A percentile compares a stretch with the other conserved stretches of the same genome.
Conservation (phyloP, 2,888 invertebrate species). For the Stenolophus ochropezus region DNA sequence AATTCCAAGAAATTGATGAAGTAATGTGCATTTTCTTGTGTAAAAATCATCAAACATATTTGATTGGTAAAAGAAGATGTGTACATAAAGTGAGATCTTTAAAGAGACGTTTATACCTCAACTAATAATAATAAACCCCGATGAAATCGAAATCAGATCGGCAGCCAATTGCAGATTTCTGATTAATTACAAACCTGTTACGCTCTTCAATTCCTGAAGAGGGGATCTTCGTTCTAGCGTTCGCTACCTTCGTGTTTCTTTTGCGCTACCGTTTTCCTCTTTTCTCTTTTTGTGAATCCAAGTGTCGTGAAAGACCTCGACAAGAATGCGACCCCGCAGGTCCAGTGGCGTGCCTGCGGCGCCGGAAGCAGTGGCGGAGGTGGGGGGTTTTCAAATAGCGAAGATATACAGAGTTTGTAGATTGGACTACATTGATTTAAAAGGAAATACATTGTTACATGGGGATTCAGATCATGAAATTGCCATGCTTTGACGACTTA, state of each 20-base stretch:
- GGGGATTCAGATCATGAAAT: background rate
- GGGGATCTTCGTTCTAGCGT: background rate
- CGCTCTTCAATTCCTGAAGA: background rate
- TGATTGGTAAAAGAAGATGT: too few relatives aligned
- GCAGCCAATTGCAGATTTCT: background rate
- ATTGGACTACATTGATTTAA: background rate
- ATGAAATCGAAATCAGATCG: background rate
- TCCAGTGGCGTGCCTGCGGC: slow-evolving; percentile 9
- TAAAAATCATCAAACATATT: too few relatives aligned
- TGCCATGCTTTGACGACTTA: background rate
- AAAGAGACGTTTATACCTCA: background rate
- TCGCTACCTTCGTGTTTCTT: background rate
- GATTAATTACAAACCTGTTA: background rate
- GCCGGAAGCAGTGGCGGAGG: background rate
- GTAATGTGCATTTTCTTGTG: too few relatives aligned
- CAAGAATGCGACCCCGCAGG: slow-evolving; percentile 25
- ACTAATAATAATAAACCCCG: too few relatives aligned
- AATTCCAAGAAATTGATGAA: too few relatives aligned
- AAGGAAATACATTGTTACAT: background rate
- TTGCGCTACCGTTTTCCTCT: background rate
- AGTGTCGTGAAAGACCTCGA: background rate
- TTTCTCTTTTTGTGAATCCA: background rate
- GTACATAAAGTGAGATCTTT: background rate
- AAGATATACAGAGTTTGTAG: background rate
- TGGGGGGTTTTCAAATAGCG: too few relatives aligned